A percentile compares a stretch with the other conserved stretches of the same genome.
These are phyloP conservation scores for Heliornis fulica DNA, from an alignment of 2,113 vertebrate species.

Conservation along the genomic window DNA sequence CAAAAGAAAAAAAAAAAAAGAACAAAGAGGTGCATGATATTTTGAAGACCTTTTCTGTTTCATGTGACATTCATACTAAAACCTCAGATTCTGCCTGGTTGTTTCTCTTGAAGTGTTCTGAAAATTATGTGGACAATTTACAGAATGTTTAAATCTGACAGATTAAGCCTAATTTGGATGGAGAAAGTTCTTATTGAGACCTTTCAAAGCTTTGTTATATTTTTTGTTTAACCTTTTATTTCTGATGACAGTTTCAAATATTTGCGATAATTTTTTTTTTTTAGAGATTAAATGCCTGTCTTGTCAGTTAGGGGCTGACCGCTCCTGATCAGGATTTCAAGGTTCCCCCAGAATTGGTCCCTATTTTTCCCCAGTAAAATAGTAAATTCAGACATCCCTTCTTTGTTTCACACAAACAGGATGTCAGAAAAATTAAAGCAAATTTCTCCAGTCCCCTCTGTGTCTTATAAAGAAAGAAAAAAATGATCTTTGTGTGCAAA, in stretches of 20 bases:
- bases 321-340: not conserved
- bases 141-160: not conserved
- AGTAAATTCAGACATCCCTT: not conserved
- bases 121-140: not conserved
- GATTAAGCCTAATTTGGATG: not conserved
- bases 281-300: not conserved
- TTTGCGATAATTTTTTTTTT: not conserved
- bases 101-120: not conserved
- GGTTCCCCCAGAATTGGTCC: not conserved
- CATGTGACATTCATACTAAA: not conserved
- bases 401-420: not conserved
- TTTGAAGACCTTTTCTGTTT: not conserved
- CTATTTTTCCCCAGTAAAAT: not conserved
- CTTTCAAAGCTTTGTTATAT: not conserved
- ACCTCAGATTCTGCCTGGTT: not conserved
- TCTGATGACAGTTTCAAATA: not conserved
- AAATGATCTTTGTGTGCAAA: not conserved
- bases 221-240: not conserved
- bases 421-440: not conserved
- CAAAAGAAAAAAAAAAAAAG: not conserved
- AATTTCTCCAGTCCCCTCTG: not conserved
- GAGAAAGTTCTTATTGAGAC: not conserved
- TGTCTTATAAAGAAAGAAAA: not conserved
- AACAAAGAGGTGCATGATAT: not conserved
- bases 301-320: not conserved